These are phyloP conservation scores for Cydia strobilella DNA, from an alignment of 1,140 invertebrate species.

Conservation along the genomic window DNA sequence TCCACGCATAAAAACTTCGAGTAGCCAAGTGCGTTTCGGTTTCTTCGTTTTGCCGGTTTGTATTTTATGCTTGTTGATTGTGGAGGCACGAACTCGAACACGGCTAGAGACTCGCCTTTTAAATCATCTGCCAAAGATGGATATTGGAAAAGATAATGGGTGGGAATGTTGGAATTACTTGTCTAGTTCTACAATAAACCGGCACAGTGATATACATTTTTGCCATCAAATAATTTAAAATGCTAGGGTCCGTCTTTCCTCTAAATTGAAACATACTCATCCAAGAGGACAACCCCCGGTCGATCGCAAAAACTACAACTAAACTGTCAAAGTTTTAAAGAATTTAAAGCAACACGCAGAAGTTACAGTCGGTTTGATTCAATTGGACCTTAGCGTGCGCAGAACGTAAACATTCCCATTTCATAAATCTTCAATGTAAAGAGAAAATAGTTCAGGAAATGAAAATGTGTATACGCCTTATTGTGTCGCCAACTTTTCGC, in stretches of 20 bases:
- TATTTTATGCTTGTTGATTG: not conserved
- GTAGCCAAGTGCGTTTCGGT: not conserved
- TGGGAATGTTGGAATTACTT: not conserved
- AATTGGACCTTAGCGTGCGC: not conserved
- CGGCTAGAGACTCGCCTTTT: not conserved
- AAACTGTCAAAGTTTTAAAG: too few relatives aligned
- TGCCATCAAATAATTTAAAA: too few relatives aligned
- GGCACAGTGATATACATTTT: too few relatives aligned
- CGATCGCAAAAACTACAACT: too few relatives aligned
- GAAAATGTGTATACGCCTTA: not conserved
- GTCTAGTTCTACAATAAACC: too few relatives aligned
- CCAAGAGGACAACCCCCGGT: too few relatives aligned
- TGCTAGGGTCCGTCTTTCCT: too few relatives aligned
- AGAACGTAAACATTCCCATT: not conserved
- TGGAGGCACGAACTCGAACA: not conserved
- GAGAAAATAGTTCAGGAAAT: constrained; percentile 1
- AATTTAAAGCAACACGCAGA: too few relatives aligned
- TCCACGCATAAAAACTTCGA: constrained; percentile 4
- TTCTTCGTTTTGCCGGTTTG: constrained; percentile 1
- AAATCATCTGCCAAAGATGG: not conserved
- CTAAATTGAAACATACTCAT: too few relatives aligned
- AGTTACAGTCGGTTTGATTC: too few relatives aligned
- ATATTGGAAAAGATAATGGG: not conserved
- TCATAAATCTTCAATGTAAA: not conserved
- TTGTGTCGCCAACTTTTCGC: not conserved